These are phyloP conservation scores for Oligia latruncula DNA, from an alignment of 2,888 invertebrate genomes.

Conservation along the genomic window DNA sequence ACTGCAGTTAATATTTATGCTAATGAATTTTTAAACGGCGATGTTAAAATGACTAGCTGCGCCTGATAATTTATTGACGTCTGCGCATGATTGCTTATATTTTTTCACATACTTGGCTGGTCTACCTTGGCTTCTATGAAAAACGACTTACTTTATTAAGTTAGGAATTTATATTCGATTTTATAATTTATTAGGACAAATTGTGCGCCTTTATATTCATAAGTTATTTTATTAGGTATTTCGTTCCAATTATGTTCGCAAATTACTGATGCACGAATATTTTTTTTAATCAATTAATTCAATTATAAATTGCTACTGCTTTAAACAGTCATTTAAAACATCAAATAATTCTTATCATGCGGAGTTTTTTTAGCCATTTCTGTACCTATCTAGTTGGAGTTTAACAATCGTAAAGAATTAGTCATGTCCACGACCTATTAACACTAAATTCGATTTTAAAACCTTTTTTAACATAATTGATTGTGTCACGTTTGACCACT, in stretches of 20 bases:
- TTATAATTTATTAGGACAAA: conserved; percentile 43
- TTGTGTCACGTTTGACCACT: background rate
- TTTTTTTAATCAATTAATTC: conserved; percentile 22
- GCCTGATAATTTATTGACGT: conserved; percentile 29
- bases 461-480: background rate
- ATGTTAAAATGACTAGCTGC: conserved; percentile 16
- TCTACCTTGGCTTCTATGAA: conserved; percentile 46
- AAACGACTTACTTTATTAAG: conserved; percentile 32
- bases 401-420: background rate
- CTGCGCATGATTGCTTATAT: conserved; percentile 28
- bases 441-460: background rate
- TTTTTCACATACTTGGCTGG: conserved; percentile 22
- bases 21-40: conserved; percentile 27
- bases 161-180: conserved; percentile 40
- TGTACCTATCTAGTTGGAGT: background rate
- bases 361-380: background rate
- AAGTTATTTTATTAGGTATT: conserved; percentile 19
- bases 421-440: background rate
- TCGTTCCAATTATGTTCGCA: conserved; percentile 19
- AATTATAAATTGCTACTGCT: conserved; percentile 18
- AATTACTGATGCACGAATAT: conserved; percentile 1
- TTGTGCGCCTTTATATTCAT: conserved; percentile 14
- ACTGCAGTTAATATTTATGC: conserved; percentile 12
- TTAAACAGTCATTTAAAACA: background rate
- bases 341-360: background rate